These are phyloP conservation scores for Siderastrea siderea DNA, from an alignment of 92 coral and sea anemone species.

Conservation along the genomic window DNA sequence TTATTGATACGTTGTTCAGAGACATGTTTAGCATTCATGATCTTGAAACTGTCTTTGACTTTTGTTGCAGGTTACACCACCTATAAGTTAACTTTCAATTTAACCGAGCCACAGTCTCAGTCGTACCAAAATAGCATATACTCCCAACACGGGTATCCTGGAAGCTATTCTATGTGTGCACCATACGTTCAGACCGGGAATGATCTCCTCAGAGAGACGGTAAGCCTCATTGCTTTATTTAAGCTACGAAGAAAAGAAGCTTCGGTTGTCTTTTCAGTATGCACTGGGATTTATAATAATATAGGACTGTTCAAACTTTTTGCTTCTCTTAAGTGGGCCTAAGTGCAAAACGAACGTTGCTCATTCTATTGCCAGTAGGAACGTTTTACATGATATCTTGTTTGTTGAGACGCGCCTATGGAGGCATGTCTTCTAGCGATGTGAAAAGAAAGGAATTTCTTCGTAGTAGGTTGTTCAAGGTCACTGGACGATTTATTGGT, in stretches of 20 bases:
- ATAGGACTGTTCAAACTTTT: neutral
- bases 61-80: constrained; percentile 41
- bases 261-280: neutral
- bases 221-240: neutral
- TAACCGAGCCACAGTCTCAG: constrained; percentile 37
- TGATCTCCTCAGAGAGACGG: constrained; percentile 42
- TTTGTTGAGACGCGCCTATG: too few species aligned
- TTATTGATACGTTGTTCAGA: too few species aligned
- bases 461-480: too few species aligned
- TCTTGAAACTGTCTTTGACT: neutral
- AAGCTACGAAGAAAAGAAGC: neutral
- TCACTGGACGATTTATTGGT: too few species aligned
- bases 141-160: constrained; percentile 21
- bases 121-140: constrained; percentile 3
- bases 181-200: constrained; percentile 36
- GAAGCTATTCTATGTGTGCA: constrained; percentile 19
- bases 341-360: too few species aligned
- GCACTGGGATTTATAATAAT: too few species aligned
- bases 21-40: neutral
- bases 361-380: too few species aligned
- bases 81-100: constrained; percentile 54
- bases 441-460: too few species aligned
- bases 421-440: too few species aligned
- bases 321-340: too few species aligned
- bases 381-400: too few species aligned